Conservation (phyloP, 2,113 vertebrate genomes). For the Calyptomena viridis region DNA sequence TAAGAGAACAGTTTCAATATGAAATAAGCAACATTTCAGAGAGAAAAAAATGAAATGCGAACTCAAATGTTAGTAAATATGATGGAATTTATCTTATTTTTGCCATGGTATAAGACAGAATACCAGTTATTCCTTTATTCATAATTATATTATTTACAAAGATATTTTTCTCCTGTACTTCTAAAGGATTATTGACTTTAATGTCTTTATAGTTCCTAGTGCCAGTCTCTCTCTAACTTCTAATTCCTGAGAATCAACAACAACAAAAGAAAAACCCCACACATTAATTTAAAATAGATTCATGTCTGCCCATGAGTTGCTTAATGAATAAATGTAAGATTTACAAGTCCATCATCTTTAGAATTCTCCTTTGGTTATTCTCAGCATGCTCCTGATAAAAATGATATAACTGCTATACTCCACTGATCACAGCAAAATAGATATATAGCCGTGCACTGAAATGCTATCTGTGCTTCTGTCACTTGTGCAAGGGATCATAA, state of each 20-base stretch:
- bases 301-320: neutral
- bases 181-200: neutral
- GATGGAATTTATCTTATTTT: neutral
- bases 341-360: slow-evolving; percentile 8
- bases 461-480: slow-evolving; percentile 48
- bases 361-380: neutral
- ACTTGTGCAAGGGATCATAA: slow-evolving; percentile 45
- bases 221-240: neutral
- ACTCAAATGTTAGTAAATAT: neutral
- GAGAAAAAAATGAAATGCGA: neutral
- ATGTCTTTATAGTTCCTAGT: neutral
- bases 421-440: neutral
- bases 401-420: neutral
- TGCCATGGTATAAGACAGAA: neutral
- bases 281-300: neutral
- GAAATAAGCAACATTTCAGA: neutral
- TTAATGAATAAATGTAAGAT: slow-evolving; percentile 19
- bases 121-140: neutral
- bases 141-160: neutral
- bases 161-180: neutral
- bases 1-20: neutral
- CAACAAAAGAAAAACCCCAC: neutral
- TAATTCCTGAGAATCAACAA: neutral
- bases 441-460: neutral
- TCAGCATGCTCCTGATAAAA: slow-evolving; percentile 16